Base-by-base conservation (phyloP, 2,113 vertebrate genomes). In the Pampusana beccarii region DNA sequence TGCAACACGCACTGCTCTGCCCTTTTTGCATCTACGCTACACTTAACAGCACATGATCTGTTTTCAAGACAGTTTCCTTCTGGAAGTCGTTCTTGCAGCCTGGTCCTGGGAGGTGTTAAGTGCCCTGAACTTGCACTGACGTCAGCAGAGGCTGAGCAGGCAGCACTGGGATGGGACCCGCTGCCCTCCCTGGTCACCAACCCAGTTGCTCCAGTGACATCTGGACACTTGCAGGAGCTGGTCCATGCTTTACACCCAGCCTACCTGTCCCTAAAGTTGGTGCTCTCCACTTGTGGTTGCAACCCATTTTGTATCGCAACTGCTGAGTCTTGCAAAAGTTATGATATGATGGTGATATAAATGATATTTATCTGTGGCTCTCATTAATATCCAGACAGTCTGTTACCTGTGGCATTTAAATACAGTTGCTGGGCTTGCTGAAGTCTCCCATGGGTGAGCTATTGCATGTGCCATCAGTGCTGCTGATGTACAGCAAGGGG, bases 11-110 rank as follows among this genome's bases (percentile, higher is more conserved):
- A 4, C 70, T 38, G 82, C 83, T 92, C 87, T 96, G 86, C 81
- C 77, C 75, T 95, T 95, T 91, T 69, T 80, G 82, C 89, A 73
- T 93, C 87, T 38, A 57, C 58, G 80, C 80, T 95, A 46, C 70
- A 42, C 91, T 97, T 95, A 96, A 79, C 85, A 86, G 93, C 73
- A 48, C 77, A 95, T 88, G 94, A 95, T 95, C 79, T 94, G 70
- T 95, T 96, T 95, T 96, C 94, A 96, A 93, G 94, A 90, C 5
- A 0, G 4, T 85, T 97, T 94, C 90, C 94, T 94, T 94, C 91
- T 96, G 93, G 85, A 96, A 97, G 86, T 73, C 1, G 3, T 92
- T 97, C 80, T 79, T 9, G 2, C 71, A 86, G 85, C 64, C 80
- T 34, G 40, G 64, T 93, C 62, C 80, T 66, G 51, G 46, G 80